Evolutionary conservation across 2,797 vertebrate genomes (phyloP).

Genomic region (Oreortyx pictus): DNA sequence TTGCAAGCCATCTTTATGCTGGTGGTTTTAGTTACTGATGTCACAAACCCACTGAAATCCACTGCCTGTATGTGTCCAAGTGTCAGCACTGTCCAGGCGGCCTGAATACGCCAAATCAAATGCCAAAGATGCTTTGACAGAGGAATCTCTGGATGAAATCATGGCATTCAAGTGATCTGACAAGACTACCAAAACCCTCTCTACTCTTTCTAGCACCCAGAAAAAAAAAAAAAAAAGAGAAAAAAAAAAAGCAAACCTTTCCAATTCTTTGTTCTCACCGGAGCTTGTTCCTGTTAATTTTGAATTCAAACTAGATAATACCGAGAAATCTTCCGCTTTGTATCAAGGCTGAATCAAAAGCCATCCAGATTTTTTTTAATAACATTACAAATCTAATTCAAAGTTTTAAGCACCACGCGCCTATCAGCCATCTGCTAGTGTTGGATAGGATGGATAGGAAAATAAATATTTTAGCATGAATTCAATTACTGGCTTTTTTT

Average conservation of each 20-base stretch:
- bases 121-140: background rate
- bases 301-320: background rate
- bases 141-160: background rate
- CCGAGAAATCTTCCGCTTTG: background rate
- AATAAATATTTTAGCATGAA: constrained; percentile 58
- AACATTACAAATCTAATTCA: background rate
- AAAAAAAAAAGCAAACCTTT: background rate
- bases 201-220: background rate
- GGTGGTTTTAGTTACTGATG: background rate
- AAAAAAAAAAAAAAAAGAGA: accelerated
- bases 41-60: background rate
- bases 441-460: constrained; percentile 26
- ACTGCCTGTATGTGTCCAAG: background rate
- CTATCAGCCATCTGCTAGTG: constrained; percentile 45
- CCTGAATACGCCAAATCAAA: background rate
- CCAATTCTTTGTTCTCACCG: background rate
- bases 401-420: background rate
- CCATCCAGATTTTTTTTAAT: background rate
- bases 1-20: background rate
- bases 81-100: background rate
- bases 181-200: background rate
- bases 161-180: background rate
- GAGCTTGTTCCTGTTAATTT: background rate
- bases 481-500: constrained; percentile 37
- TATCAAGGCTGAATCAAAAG: constrained; percentile 7